Percentiles rank a stretch among this genome's conserved stretches.
Conservation (phyloP, 2,797 vertebrate species). For the Alca torda region DNA sequence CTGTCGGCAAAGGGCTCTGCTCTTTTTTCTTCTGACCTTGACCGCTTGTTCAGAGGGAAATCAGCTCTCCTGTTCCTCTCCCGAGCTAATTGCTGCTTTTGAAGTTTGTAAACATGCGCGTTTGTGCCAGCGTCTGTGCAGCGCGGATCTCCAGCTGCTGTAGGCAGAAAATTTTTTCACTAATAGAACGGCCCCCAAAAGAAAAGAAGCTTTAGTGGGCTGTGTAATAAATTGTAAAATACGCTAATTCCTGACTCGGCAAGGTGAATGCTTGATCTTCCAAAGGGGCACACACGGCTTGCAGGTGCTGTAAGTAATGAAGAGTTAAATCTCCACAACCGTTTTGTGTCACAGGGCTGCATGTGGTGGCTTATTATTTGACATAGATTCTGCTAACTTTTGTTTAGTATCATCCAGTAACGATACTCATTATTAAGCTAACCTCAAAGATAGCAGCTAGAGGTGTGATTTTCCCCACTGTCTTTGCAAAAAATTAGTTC, state of each 20-base stretch:
- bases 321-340: not conserved
- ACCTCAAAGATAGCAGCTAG: conserved; percentile 33
- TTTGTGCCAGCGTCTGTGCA: not conserved
- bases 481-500: conserved; percentile 51
- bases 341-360: not conserved
- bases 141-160: not conserved
- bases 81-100: not conserved
- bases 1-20: not conserved
- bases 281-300: not conserved
- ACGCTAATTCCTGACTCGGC: not conserved
- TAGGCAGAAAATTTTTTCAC: not conserved
- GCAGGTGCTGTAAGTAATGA: not conserved
- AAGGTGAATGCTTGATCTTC: not conserved
- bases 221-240: not conserved
- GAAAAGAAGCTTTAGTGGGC: not conserved
- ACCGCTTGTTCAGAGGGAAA: not conserved
- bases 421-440: conserved; percentile 60
- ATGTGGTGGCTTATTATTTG: not conserved
- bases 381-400: conserved; percentile 30
- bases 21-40: not conserved
- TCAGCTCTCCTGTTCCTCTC: not conserved
- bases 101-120: conserved; percentile 27
- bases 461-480: not conserved
- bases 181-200: not conserved
- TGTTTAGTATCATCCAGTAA: not conserved